Percentiles rank a stretch among this genome's conserved stretches.
These are phyloP conservation scores for Eudyptes chrysolophus DNA, from an alignment of 2,113 vertebrate species.

Conservation along the genomic window DNA sequence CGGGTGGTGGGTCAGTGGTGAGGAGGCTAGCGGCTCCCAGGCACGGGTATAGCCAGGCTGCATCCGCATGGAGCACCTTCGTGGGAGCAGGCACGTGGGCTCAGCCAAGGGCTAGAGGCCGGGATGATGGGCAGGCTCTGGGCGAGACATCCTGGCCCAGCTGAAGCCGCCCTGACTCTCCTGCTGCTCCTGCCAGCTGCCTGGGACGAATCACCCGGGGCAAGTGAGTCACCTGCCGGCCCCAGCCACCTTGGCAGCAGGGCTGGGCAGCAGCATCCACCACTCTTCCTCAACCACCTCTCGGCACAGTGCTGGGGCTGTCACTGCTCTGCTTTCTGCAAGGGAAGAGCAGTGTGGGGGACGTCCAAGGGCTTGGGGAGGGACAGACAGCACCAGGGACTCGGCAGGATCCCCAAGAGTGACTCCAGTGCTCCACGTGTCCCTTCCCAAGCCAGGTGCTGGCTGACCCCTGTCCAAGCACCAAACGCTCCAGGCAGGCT, in stretches of 20 bases:
- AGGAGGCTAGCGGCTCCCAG: not conserved
- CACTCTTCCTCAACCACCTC: not conserved
- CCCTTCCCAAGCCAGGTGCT: not conserved
- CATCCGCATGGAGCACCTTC: fast-evolving
- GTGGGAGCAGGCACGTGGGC: fast-evolving
- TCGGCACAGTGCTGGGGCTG: not conserved
- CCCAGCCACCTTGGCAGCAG: not conserved
- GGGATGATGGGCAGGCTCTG: not conserved
- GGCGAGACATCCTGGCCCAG: not conserved
- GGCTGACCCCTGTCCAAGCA: not conserved
- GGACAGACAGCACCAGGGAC: not conserved
- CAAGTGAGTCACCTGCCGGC: not conserved
- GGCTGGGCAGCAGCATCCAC: not conserved
- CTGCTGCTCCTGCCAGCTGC: not conserved
- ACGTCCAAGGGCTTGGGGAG: not conserved
- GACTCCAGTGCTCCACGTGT: not conserved
- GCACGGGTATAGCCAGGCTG: fast-evolving
- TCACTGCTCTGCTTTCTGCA: not conserved
- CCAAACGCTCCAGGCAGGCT: not conserved
- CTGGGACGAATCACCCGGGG: not conserved
- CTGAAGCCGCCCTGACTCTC: not conserved
- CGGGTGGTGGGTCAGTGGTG: fast-evolving
- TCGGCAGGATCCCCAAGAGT: not conserved
- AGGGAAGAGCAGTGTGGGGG: not conserved
- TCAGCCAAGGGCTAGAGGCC: not conserved